Evolutionary conservation across 2,797 vertebrate species (phyloP).

Genomic region (Spondyliosoma cantharus): DNA sequence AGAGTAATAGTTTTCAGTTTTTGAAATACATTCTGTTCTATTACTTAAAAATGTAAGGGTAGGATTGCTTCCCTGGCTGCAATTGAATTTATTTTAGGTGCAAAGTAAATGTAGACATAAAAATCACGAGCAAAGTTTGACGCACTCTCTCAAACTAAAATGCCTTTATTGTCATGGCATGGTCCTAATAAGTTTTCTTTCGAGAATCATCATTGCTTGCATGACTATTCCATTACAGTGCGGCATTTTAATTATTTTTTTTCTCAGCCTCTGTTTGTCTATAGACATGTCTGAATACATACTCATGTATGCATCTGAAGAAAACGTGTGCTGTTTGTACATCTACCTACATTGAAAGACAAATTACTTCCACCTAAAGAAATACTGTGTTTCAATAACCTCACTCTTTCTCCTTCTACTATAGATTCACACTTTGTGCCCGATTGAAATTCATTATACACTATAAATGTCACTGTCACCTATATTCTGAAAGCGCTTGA

Average conservation of each 20-base stretch:
- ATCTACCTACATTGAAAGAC: conserved; percentile 45
- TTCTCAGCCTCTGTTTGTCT: conserved; percentile 23
- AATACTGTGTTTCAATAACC: conserved; percentile 17
- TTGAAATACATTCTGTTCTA: too few species aligned
- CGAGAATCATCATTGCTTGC: too few species aligned
- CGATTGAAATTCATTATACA: conserved; percentile 19
- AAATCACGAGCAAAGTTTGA: too few species aligned
- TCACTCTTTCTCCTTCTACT: conserved; percentile 37
- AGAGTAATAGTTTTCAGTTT: not conserved
- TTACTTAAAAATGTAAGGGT: too few species aligned
- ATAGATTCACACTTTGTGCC: conserved; percentile 39
- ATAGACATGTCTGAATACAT: conserved; percentile 35
- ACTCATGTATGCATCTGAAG: conserved; percentile 3
- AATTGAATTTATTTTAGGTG: not conserved
- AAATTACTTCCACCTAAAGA: conserved; percentile 23
- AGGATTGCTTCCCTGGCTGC: too few species aligned
- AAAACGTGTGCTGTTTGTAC: conserved; percentile 26
- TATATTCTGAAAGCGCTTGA: conserved; percentile 55
- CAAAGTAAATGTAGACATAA: too few species aligned
- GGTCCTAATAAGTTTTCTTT: too few species aligned
- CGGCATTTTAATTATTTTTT: not conserved
- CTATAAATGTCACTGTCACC: conserved; percentile 53
- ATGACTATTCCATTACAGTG: too few species aligned
- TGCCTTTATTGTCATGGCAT: too few species aligned
- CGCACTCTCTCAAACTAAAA: too few species aligned